Evolutionary conservation across 2,797 vertebrate species (phyloP), one percentile per base, ranked within the genome.

Genomic region (Myotis pilosus): DNA sequence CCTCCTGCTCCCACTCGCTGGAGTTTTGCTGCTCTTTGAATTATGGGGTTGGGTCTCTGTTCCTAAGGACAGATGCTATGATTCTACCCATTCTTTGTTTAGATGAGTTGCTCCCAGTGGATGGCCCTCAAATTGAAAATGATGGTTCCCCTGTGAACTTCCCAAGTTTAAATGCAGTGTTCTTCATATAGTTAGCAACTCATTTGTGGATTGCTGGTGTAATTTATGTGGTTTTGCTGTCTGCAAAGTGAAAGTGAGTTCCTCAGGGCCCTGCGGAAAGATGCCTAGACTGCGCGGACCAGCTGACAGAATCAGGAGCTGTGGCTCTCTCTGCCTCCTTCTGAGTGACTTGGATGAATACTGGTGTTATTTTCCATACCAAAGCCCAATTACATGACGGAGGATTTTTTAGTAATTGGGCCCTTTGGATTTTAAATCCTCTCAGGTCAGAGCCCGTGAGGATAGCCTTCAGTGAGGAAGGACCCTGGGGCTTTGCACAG

Each of bases 391-490:
- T 95, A 94, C 68, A 93, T 66, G 89, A 85, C 82, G 78, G 95
- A 95, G 85, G 89, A 92, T 69, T 95, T 36, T 96, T 95, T 92
- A 75, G 81, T 96, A 96, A 97, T 96, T 96, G 92, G 90, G 57
- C 95, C 95, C 92, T 94, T 96, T 95, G 91, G 94, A 95, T 96
- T 96, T 96, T 92, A 95, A 97, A 91, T 93, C 91, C 74, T 96
- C 81, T 93, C 89, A 88, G 94, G 92, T 96, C 96, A 91, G 62
- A 92, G 87, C 95, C 89, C 79, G 84, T 10, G 95, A 95, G 95
- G 76, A 91, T 47, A 93, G 51, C 60, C 78, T 91, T 92, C 57
- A 93, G 84, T 51, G 80, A 84, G 78, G 87, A 68, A 88, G 84
- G 44, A 89, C 75, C 64, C 88, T 22, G 0, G 72, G 87, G 76